Conservation (phyloP, 2,113 vertebrate species). For the Sapayoa aenigma region DNA sequence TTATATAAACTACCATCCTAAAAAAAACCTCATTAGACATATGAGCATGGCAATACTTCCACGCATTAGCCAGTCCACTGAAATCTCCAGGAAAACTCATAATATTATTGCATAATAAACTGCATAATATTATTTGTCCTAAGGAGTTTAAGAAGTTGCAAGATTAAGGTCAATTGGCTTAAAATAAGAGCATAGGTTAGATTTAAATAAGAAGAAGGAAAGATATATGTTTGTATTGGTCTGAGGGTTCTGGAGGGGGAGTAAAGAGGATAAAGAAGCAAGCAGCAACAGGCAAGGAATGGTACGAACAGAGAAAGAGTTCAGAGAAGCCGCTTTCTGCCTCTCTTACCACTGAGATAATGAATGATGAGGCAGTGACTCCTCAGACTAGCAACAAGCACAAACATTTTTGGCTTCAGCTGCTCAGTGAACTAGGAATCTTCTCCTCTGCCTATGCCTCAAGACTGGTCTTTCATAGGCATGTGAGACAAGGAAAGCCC, state of each 20-base stretch:
- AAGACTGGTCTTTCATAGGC: not conserved
- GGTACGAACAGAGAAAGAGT: not conserved
- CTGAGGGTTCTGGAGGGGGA: not conserved
- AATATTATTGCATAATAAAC: too few species aligned
- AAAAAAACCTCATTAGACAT: not conserved
- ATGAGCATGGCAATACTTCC: not conserved
- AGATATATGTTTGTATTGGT: not conserved
- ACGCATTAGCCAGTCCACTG: not conserved
- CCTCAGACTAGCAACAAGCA: not conserved
- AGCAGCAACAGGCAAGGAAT: not conserved
- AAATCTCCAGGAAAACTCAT: not conserved
- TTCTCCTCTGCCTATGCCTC: not conserved
- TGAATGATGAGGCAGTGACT: not conserved
- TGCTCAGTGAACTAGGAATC: not conserved
- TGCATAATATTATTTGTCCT: not conserved
- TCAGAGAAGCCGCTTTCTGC: not conserved
- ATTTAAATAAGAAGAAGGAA: not conserved
- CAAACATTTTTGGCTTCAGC: not conserved
- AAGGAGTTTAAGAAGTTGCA: not conserved
- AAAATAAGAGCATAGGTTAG: not conserved
- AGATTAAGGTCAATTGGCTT: conserved; percentile 13
- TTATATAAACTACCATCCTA: not conserved
- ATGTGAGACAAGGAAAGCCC: not conserved
- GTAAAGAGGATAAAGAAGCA: not conserved
- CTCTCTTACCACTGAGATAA: not conserved